Evolutionary conservation across 2,888 invertebrate species (phyloP).

Genomic region (Oscheius sp.): DNA sequence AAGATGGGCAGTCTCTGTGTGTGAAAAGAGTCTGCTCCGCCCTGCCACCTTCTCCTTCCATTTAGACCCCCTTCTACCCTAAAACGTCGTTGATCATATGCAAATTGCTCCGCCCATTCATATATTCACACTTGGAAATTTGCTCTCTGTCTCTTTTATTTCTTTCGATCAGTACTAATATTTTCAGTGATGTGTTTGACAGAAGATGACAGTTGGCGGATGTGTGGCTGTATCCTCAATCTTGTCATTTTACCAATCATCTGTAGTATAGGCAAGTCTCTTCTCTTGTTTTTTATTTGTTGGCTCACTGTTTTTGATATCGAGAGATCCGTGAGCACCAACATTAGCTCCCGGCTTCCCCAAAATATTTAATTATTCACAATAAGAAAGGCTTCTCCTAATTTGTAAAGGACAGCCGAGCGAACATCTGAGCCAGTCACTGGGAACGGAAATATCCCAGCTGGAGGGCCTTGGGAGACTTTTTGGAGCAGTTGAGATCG

Average conservation of each 20-base stretch:
- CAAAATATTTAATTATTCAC: neutral
- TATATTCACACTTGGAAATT: conserved; percentile 26
- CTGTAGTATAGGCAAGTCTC: conserved; percentile 58
- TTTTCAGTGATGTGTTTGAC: conserved; percentile 49
- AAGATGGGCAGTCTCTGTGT: neutral
- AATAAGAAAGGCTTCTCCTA: too few relatives aligned
- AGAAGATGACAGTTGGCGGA: conserved; percentile 56
- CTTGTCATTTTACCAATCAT: conserved; percentile 66
- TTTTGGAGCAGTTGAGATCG: too few relatives aligned
- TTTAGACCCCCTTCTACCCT: neutral
- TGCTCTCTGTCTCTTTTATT: neutral
- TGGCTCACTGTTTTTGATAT: too few relatives aligned
- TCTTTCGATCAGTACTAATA: neutral
- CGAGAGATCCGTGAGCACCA: neutral
- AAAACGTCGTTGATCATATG: conserved; percentile 19
- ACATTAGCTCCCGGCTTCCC: neutral
- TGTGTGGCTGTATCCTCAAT: conserved; percentile 64
- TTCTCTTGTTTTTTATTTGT: neutral
- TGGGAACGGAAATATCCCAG: too few relatives aligned
- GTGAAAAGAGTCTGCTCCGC: neutral
- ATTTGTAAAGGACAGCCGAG: too few relatives aligned
- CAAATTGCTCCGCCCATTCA: conserved; percentile 34
- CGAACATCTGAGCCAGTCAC: too few relatives aligned
- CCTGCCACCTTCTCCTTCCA: neutral
- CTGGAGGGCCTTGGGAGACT: too few relatives aligned